phyloP scores from a whole-genome alignment of 2,888 invertebrate genomes.

The Pachliopta kotzebuea region DNA sequence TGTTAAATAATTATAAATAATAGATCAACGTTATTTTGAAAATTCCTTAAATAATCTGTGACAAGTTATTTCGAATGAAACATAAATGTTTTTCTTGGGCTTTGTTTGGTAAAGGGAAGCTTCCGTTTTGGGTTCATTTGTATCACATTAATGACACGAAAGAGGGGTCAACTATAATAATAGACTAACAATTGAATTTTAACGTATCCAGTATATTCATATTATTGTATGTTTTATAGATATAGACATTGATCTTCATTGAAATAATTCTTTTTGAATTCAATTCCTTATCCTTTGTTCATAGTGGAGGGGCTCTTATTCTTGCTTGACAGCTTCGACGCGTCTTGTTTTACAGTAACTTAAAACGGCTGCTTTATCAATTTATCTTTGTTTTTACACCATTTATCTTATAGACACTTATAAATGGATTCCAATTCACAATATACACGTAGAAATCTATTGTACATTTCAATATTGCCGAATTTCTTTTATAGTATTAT shows the following conservation, averaged over 20 bases:
- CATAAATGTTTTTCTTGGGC: neutral
- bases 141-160: conserved; percentile 7
- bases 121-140: conserved; percentile 2
- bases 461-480: neutral
- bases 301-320: neutral
- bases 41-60: neutral
- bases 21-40: too few species aligned
- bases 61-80: neutral
- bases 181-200: neutral
- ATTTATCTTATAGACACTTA: conserved; percentile 11
- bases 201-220: neutral
- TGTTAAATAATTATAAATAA: too few species aligned
- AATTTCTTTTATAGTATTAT: too few species aligned
- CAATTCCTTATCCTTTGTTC: conserved; percentile 6
- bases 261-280: neutral
- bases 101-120: neutral
- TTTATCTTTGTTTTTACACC: conserved; percentile 5
- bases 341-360: conserved; percentile 14
- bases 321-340: conserved; percentile 8
- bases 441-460: neutral
- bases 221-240: neutral
- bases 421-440: conserved; percentile 10
- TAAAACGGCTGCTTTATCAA: conserved; percentile 8
- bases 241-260: neutral
- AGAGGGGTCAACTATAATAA: neutral